phyloP scores from a whole-genome alignment of 1,140 invertebrate genomes.

The Listronotus oregonensis region DNA sequence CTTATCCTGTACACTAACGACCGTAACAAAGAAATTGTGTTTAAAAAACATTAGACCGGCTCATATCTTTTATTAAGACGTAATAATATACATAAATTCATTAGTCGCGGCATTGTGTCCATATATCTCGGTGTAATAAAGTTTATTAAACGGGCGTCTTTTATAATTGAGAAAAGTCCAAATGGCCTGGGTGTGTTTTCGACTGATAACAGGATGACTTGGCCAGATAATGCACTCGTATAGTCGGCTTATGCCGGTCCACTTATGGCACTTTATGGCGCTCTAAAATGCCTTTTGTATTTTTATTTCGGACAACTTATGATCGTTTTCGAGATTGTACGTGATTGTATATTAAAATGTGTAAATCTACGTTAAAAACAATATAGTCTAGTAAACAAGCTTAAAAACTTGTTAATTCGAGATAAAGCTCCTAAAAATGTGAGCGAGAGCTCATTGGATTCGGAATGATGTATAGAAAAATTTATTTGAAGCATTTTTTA shows the following conservation, averaged over 20 bases:
- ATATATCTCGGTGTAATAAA: constrained; percentile 14
- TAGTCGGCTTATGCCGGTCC: constrained; percentile 21
- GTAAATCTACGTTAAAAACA: too few relatives aligned
- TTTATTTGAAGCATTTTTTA: too few relatives aligned
- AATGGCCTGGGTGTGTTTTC: constrained; percentile 27
- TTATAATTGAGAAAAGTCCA: constrained; percentile 30
- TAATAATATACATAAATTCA: constrained; percentile 24
- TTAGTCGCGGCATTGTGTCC: constrained; percentile 18
- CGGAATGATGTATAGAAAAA: too few relatives aligned
- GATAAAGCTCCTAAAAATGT: too few relatives aligned
- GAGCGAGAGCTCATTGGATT: too few relatives aligned
- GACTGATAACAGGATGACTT: constrained; percentile 27
- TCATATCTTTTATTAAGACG: constrained; percentile 10
- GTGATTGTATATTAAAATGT: too few relatives aligned
- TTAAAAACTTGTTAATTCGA: too few relatives aligned
- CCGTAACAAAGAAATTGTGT: too few relatives aligned
- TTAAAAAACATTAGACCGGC: too few relatives aligned
- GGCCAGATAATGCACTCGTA: constrained; percentile 28
- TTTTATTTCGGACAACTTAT: constrained; percentile 4
- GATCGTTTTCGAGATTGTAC: too few relatives aligned
- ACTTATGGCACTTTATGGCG: constrained; percentile 26
- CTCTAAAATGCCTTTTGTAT: constrained; percentile 22
- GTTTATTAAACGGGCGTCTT: constrained; percentile 30
- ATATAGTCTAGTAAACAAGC: too few relatives aligned
- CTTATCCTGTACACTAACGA: too few relatives aligned